Conservation (phyloP, 2,797 vertebrate genomes). For the Huso huso region DNA sequence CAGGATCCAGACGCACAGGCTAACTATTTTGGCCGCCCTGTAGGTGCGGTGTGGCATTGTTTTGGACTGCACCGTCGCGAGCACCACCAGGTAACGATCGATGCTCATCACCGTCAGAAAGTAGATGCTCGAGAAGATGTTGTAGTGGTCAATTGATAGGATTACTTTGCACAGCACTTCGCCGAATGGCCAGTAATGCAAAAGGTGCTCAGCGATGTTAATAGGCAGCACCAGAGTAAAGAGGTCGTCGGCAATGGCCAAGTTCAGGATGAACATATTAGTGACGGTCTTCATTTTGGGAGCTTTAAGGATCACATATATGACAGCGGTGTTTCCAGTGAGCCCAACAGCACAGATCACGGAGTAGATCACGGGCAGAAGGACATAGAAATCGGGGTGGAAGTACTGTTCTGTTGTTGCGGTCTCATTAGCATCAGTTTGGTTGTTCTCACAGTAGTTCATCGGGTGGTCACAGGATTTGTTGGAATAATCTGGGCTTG, state of each 20-base stretch:
- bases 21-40: slow-evolving; percentile 63
- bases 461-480: too few relatives aligned
- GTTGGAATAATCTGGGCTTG: too few relatives aligned
- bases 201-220: slow-evolving; percentile 68
- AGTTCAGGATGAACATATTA: slow-evolving; percentile 79
- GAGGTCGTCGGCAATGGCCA: slow-evolving; percentile 71
- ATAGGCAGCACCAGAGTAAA: slow-evolving; percentile 74
- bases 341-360: slow-evolving; percentile 73
- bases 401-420: slow-evolving; percentile 29
- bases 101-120: slow-evolving; percentile 78
- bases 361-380: slow-evolving; percentile 70
- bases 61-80: slow-evolving; percentile 67
- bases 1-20: slow-evolving; percentile 69
- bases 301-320: slow-evolving; percentile 75
- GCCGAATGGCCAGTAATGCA: slow-evolving; percentile 77
- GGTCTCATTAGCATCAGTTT: slow-evolving; percentile 2
- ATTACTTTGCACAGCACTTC: slow-evolving; percentile 75
- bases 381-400: slow-evolving; percentile 55
- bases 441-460: too few relatives aligned
- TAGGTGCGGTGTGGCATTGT: slow-evolving; percentile 67
- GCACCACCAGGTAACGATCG: slow-evolving; percentile 71
- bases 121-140: slow-evolving; percentile 81
- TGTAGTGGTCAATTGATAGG: slow-evolving; percentile 74
- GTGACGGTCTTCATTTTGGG: slow-evolving; percentile 84
- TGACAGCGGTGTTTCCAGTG: slow-evolving; percentile 71